These are phyloP conservation scores for Leptestheria dahalacensis DNA, from an alignment of 1,140 invertebrate genomes.

Conservation along the genomic window DNA sequence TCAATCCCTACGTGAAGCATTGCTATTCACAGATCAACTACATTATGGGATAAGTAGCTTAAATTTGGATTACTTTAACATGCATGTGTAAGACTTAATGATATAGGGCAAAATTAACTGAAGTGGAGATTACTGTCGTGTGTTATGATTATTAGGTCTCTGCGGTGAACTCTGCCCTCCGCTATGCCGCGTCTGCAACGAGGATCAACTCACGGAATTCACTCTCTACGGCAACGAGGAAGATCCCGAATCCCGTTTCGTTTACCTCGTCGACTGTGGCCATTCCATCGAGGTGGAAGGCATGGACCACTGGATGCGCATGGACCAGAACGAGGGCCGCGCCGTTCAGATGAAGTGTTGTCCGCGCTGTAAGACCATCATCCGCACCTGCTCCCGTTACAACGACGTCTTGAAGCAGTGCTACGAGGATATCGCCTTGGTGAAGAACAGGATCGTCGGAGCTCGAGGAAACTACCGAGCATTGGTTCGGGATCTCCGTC, in stretches of 20 bases:
- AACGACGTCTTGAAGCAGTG: conserved; percentile 38
- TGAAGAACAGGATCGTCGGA: conserved; percentile 30
- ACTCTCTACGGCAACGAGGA: conserved; percentile 41
- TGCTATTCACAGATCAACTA: too few species aligned
- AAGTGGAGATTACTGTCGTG: too few species aligned
- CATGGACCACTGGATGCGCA: conserved; percentile 36
- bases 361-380: conserved; percentile 43
- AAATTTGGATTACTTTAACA: too few species aligned
- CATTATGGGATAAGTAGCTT: too few species aligned
- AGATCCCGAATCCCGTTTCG: conserved; percentile 40
- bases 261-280: conserved; percentile 44
- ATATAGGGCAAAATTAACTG: too few species aligned
- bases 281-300: conserved; percentile 41
- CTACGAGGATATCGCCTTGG: conserved; percentile 35
- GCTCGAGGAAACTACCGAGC: not conserved
- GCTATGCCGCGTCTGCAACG: conserved; percentile 29
- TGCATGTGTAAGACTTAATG: too few species aligned
- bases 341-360: conserved; percentile 36
- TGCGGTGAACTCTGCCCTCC: conserved; percentile 46
- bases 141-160: too few species aligned
- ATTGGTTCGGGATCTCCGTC: not conserved
- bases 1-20: too few species aligned
- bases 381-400: conserved; percentile 42
- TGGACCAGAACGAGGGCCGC: conserved; percentile 19
- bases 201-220: conserved; percentile 34